Conservation (phyloP, 2,113 vertebrate genomes). For the Psammodynastes pulverulentus region DNA sequence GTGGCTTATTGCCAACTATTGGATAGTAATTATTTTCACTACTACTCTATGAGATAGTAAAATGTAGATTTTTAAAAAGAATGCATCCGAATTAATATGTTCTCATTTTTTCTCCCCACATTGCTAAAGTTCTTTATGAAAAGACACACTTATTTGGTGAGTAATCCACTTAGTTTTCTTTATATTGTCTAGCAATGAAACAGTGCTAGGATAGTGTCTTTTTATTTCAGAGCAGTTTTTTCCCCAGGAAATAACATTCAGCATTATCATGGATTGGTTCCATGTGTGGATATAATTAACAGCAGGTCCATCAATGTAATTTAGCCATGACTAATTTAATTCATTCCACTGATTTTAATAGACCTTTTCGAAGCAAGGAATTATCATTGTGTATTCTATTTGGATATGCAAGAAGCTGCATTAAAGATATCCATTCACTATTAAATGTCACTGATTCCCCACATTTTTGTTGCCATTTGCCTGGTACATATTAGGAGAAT, state of each 20-base stretch:
- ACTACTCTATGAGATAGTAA: neutral
- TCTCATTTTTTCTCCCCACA: conserved; percentile 46
- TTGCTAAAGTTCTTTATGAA: conserved; percentile 56
- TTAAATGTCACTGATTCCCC: neutral
- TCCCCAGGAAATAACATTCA: neutral
- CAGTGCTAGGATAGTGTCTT: neutral
- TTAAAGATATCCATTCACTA: neutral
- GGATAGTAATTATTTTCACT: neutral
- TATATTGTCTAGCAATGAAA: neutral
- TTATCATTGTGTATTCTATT: neutral
- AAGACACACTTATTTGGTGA: conserved; percentile 62
- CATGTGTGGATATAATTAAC: neutral
- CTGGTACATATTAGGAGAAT: neutral
- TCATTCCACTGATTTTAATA: neutral
- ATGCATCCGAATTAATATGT: neutral
- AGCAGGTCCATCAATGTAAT: neutral
- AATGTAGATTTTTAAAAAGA: neutral
- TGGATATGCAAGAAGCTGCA: neutral
- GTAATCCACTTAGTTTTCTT: conserved; percentile 1
- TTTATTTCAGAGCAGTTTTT: neutral
- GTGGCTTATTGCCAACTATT: neutral
- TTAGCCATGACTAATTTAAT: neutral
- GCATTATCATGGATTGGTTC: neutral
- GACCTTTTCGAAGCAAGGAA: neutral
- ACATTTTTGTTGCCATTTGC: neutral